Evolutionary conservation across 2,113 vertebrate genomes (phyloP), one percentile per base, ranked within the genome.

Genomic region (Thomomys bottae): DNA sequence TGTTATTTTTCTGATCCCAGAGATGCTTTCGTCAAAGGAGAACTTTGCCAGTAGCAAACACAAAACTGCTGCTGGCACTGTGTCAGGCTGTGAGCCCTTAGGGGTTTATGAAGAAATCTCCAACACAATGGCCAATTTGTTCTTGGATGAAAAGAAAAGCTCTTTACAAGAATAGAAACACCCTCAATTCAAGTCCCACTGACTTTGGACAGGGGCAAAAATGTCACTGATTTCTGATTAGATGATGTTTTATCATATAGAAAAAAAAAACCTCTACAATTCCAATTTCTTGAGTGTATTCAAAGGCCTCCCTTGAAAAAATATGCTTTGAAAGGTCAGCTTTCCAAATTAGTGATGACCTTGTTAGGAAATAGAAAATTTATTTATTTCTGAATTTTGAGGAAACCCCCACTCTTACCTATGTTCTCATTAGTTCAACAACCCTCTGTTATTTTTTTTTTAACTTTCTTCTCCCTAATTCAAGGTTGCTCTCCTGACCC

Each of bases 51-150:
- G 0, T 61, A 72, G 17, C 4, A 54, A 71, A 61, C 18, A n/a
- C 4, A 30, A 91, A 78, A 32, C 30, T 84, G 7, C 17, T 32
- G 21, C 57, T 57, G 36, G 11, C 42, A 73, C 8, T 18, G 2
- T 7, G 0, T 88, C 45, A 20, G 54, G 8, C 54, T 11, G 85
- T 42, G 24, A 63, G 17, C 36, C 10, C 75, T 68, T 80, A 59
- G 6, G 6, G 82, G 87, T 67, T 49, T 68, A 14, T 64, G 30
- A 30, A 45, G 8, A 34, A 9, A 40, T 67, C 32, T 78, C 49
- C 79, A 84, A 76, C 81, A 89, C 95, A 93, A 94, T 93, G 95
- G 88, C 90, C 95, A 78, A 61, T 95, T 95, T 92, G 80, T 91
- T 40, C 34, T 73, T 89, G 26, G 18, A 9, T 76, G 49, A 54